Percentiles rank a stretch among this genome's conserved stretches.
phyloP scores from a whole-genome alignment of 2,797 vertebrate species.

The Malurus leucopterus region DNA sequence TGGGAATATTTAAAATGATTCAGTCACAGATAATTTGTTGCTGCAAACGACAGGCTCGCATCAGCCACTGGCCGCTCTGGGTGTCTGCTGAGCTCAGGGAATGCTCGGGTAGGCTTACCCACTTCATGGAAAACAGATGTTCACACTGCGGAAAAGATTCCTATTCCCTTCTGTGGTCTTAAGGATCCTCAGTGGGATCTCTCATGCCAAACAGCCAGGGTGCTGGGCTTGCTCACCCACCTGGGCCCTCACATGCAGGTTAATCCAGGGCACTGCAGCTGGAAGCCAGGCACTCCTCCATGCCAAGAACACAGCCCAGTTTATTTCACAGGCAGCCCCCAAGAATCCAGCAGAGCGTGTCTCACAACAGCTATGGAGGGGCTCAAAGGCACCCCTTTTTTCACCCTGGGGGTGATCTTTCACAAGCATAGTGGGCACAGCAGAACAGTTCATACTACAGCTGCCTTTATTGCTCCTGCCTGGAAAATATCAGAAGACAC shows the following conservation, averaged over 20 bases:
- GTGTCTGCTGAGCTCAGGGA: background rate
- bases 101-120: fast-evolving
- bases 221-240: background rate
- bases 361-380: background rate
- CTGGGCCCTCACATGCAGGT: background rate
- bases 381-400: background rate
- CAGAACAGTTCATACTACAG: background rate
- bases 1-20: background rate
- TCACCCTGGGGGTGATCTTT: background rate
- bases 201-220: fast-evolving
- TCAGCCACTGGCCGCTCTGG: background rate
- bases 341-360: background rate
- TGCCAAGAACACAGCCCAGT: background rate
- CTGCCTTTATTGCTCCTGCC: background rate
- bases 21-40: constrained; percentile 3
- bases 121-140: background rate
- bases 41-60: background rate
- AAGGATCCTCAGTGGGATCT: background rate
- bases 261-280: background rate
- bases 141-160: background rate
- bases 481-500: background rate
- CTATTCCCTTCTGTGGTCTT: fast-evolving
- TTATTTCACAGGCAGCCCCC: background rate
- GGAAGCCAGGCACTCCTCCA: background rate
- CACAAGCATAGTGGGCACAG: background rate